Conservation (phyloP, 2,797 vertebrate species). For the Scleropages formosus region DNA sequence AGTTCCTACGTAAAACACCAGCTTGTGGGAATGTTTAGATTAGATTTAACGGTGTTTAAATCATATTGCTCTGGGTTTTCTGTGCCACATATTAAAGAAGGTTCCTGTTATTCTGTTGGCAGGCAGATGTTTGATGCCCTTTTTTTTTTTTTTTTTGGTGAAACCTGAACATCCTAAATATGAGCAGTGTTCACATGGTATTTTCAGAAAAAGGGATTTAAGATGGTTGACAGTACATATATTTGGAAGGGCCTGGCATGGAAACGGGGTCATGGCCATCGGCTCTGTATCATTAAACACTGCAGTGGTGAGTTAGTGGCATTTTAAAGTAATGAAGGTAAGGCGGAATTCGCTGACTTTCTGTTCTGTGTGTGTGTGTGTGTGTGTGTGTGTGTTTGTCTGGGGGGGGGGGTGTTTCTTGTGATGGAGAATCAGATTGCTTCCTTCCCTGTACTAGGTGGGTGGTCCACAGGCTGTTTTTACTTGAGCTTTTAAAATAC, state of each 20-base stretch:
- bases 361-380: conserved; percentile 18
- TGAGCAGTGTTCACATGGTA: conserved; percentile 35
- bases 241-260: conserved; percentile 6
- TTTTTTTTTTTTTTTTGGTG: conserved; percentile 34
- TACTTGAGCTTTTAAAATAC: background rate
- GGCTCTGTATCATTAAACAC: conserved; percentile 19
- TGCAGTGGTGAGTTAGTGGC: conserved; percentile 25
- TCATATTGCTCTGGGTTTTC: conserved; percentile 19
- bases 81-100: conserved; percentile 5
- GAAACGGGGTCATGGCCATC: background rate
- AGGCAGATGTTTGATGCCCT: conserved; percentile 33
- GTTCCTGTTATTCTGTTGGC: conserved; percentile 33
- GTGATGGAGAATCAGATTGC: conserved; percentile 6
- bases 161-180: conserved; percentile 43
- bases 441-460: conserved; percentile 55
- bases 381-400: conserved; percentile 22
- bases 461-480: conserved; percentile 53
- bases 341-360: background rate
- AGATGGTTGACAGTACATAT: background rate
- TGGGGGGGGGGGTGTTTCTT: background rate
- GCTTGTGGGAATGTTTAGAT: conserved; percentile 40
- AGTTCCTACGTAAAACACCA: conserved; percentile 30
- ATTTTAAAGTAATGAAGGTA: conserved; percentile 27
- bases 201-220: background rate
- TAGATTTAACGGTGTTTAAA: conserved; percentile 46